These are phyloP conservation scores for Oryzias javanicus DNA, from an alignment of 2,113 vertebrate species.

Conservation along the genomic window DNA sequence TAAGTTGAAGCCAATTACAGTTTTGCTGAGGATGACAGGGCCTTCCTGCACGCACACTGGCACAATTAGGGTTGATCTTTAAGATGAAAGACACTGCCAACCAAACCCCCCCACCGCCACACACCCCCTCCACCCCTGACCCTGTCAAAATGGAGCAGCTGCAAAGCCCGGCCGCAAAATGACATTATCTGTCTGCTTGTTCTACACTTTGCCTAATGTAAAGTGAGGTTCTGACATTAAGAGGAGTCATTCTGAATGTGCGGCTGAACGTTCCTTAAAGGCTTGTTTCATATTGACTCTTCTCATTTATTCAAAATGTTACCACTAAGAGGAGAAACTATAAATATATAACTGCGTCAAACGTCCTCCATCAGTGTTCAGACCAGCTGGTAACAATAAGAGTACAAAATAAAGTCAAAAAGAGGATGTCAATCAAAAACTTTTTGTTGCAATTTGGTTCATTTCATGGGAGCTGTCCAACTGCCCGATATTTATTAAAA, in stretches of 20 bases:
- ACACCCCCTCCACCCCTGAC: slow-evolving; percentile 30
- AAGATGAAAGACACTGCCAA: slow-evolving; percentile 55
- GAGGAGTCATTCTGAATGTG: slow-evolving; percentile 63
- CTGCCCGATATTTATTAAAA: neutral
- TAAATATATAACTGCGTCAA: slow-evolving; percentile 18
- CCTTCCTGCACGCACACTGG: slow-evolving; percentile 47
- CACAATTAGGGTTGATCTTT: slow-evolving; percentile 76
- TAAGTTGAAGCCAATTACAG: slow-evolving; percentile 76
- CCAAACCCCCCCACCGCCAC: slow-evolving; percentile 44
- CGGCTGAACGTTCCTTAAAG: slow-evolving; percentile 29
- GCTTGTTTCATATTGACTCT: slow-evolving; percentile 48
- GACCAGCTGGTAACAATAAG: neutral
- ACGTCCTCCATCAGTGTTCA: slow-evolving; percentile 14
- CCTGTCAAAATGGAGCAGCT: slow-evolving; percentile 57
- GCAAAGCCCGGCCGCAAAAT: slow-evolving; percentile 61
- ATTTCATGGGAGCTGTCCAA: neutral
- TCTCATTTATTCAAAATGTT: slow-evolving; percentile 59
- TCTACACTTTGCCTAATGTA: slow-evolving; percentile 68
- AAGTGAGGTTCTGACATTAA: slow-evolving; percentile 77
- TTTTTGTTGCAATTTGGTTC: slow-evolving; percentile 3
- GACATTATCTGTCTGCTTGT: slow-evolving; percentile 72
- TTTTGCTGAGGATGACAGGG: slow-evolving; percentile 48
- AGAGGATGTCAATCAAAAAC: neutral
- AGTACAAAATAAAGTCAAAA: neutral
- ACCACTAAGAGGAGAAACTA: slow-evolving; percentile 22